These are phyloP conservation scores for Aurelia sp. DNA, from an alignment of 30 jellyfish, hydroid and myxozoan genomes.

Conservation along the genomic window DNA sequence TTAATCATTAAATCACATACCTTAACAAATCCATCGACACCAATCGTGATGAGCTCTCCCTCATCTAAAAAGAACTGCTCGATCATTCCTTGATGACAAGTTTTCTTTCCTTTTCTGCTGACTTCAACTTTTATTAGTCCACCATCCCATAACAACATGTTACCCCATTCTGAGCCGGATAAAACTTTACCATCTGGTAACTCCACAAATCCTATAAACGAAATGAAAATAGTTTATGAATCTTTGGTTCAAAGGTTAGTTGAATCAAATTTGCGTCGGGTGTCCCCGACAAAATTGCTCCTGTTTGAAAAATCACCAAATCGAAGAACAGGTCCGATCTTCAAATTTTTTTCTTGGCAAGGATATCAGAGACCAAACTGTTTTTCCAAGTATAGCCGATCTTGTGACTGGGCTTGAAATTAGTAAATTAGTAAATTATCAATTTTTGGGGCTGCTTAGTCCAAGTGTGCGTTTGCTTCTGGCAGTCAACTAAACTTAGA, in stretches of 20 bases:
- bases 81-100: slow-evolving; percentile 93
- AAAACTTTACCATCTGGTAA: slow-evolving; percentile 97
- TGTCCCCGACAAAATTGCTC: too few species aligned
- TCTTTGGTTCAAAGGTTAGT: too few species aligned
- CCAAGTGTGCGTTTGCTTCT: too few species aligned
- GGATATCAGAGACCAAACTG: too few species aligned
- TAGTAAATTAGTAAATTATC: too few species aligned
- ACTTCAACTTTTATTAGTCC: slow-evolving; percentile 93
- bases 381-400: too few species aligned
- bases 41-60: slow-evolving; percentile 95
- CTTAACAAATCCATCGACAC: slow-evolving; percentile 94
- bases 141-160: slow-evolving; percentile 98
- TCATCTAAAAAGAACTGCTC: slow-evolving; percentile 96
- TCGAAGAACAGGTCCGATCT: too few species aligned
- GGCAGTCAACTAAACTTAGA: background rate
- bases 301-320: too few species aligned
- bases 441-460: too few species aligned
- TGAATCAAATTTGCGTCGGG: too few species aligned
- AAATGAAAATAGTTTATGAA: background rate
- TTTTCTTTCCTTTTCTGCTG: slow-evolving; percentile 87
- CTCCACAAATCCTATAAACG: slow-evolving; percentile 83
- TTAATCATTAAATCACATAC: slow-evolving; percentile 18
- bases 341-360: too few species aligned
- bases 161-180: slow-evolving; percentile 99
- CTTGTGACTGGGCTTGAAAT: too few species aligned